phyloP scores from a whole-genome alignment of 2,113 vertebrate species.

The Mohoua ochrocephala region DNA sequence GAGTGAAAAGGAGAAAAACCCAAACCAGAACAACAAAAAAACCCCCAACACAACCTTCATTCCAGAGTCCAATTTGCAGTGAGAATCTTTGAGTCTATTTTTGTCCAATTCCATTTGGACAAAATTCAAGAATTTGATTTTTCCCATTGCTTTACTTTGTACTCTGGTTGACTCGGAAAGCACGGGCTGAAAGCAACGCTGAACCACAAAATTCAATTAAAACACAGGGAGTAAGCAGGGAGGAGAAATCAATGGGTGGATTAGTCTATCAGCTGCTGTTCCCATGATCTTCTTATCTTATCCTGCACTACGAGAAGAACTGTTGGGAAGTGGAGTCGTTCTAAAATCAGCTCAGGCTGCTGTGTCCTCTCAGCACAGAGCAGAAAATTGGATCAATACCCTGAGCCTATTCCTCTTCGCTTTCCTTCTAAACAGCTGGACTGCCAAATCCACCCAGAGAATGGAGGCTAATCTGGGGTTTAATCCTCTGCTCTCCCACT shows the following conservation, averaged over 20 bases:
- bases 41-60: constrained; percentile 61
- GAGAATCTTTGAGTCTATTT: constrained; percentile 80
- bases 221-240: constrained; percentile 56
- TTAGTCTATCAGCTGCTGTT: constrained; percentile 41
- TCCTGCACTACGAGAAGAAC: neutral
- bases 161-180: constrained; percentile 69
- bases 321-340: neutral
- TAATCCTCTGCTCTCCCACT: neutral
- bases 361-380: neutral
- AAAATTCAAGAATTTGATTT: constrained; percentile 80
- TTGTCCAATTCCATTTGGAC: constrained; percentile 77
- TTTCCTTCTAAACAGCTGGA: constrained; percentile 4
- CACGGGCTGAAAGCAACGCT: constrained; percentile 63
- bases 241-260: constrained; percentile 48
- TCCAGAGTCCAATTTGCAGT: constrained; percentile 77
- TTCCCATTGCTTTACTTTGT: constrained; percentile 72
- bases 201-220: constrained; percentile 70
- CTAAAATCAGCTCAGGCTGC: neutral
- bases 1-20: constrained; percentile 56
- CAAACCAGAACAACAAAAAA: neutral
- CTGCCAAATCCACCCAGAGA: neutral
- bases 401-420: neutral
- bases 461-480: neutral
- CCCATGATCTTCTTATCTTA: neutral
- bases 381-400: neutral